Evolutionary conservation across 2,888 invertebrate species (phyloP), one percentile per base, ranked within the genome.

Genomic region (Tiliacea citrago): DNA sequence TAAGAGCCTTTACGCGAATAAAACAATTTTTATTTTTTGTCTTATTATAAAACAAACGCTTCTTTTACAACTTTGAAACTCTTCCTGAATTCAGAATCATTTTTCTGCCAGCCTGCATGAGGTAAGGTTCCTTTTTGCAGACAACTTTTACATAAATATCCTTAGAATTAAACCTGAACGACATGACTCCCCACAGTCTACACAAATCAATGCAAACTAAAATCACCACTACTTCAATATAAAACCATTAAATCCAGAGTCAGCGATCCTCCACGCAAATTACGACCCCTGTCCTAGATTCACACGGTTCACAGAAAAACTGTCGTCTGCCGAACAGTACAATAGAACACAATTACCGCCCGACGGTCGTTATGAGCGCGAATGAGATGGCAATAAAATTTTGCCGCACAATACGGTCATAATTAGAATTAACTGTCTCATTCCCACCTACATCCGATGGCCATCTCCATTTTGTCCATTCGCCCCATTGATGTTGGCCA

Each of bases 341-440:
- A 96, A 96, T 96, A 91, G 95, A 86, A 88, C 91, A 94, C 93
- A 95, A 96, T 96, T 96, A 96, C 95, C 85, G 81, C 62, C 72
- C 81, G 81, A 47, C 73, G 75, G 79, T 69, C 89, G 91, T 95
- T 95, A 96, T 95, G 94, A 96, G 93, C 90, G 91, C 88, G 91
- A 95, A 96, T 96, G 96, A 95, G 96, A 95, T 95, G 93, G 95
- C 95, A 92, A 96, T 96, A 96, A 96, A 96, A 95, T 94, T 94
- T 94, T 91, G 93, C 91, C 92, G 90, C 92, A 96, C 96, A 96
- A 96, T 96, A 94, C 93, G 89, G 89, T 89, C 92, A 92, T 96
- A 95, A 96, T 96, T 96, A 96, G 94, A 95, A 96, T 96, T 95
- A 96, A 96, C 96, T 95, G 94, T 96, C 94, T 95, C 95, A 91